Conservation (phyloP, 2,888 invertebrate species). For the Pachydiplax longipennis region DNA sequence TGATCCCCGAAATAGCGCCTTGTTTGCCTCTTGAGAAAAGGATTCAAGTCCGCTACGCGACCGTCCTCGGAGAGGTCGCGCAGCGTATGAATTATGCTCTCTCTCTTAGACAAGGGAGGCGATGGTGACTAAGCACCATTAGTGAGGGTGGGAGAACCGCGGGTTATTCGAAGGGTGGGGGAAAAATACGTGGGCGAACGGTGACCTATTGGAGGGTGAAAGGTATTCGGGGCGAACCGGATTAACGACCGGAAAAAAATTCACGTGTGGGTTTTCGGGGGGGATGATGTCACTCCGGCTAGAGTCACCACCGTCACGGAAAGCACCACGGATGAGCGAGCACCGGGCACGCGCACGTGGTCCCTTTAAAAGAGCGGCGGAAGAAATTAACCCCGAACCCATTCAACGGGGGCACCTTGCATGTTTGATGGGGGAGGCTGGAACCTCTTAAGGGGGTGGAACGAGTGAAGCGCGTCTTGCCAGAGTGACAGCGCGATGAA, state of each 20-base stretch:
- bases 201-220: background rate
- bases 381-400: background rate
- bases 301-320: constrained; percentile 11
- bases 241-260: background rate
- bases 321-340: constrained; percentile 2
- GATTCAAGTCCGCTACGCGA: background rate
- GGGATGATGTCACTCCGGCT: background rate
- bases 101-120: background rate
- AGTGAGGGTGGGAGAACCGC: background rate
- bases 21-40: background rate
- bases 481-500: constrained; percentile 6
- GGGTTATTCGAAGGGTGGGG: background rate
- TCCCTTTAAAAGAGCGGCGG: background rate
- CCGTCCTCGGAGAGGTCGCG: background rate
- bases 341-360: background rate
- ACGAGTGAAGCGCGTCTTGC: background rate
- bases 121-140: background rate
- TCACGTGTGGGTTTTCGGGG: background rate
- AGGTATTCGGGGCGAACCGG: background rate
- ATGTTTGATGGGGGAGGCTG: background rate
- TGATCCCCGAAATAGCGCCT: background rate
- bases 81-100: background rate
- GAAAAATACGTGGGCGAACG: background rate
- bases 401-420: background rate
- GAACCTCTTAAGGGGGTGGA: background rate